Percentiles rank a stretch among this genome's conserved stretches.
Evolutionary conservation across 2,888 invertebrate species (phyloP).

Genomic region (Metacarcinus magister): DNA sequence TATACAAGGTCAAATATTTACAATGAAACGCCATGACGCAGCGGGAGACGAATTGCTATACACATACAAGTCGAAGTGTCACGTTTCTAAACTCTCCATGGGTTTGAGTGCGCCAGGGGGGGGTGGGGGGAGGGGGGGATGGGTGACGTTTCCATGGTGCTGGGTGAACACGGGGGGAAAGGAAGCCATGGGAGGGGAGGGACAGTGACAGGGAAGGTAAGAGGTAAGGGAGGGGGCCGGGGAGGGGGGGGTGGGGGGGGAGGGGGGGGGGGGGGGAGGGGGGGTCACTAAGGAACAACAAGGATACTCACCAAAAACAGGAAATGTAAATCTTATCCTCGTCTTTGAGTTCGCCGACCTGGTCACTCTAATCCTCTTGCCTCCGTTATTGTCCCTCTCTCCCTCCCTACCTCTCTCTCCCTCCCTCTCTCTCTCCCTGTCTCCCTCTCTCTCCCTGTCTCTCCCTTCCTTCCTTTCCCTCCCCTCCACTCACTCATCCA

Average conservation of each 20-base stretch:
- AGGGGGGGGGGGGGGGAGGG: neutral
- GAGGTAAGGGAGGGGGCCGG: neutral
- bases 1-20: no score
- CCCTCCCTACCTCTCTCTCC: neutral
- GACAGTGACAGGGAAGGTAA: neutral
- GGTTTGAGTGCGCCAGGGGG: neutral
- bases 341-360: constrained; percentile 69
- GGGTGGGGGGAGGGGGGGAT: neutral
- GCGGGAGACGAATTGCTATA: no score
- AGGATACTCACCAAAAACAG: constrained; percentile 66
- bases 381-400: constrained; percentile 57
- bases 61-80: no score
- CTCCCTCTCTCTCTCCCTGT: neutral
- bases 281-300: constrained; percentile 53
- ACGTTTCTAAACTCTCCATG: neutral
- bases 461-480: neutral
- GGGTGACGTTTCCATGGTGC: neutral
- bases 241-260: neutral
- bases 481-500: neutral
- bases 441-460: neutral
- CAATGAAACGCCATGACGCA: no score
- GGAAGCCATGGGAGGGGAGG: neutral
- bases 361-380: constrained; percentile 61
- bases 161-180: neutral
- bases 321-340: constrained; percentile 72